Evolutionary conservation across 1,140 invertebrate species (phyloP), one percentile per base, ranked within the genome.

Genomic region (Apocrypta bakeri): DNA sequence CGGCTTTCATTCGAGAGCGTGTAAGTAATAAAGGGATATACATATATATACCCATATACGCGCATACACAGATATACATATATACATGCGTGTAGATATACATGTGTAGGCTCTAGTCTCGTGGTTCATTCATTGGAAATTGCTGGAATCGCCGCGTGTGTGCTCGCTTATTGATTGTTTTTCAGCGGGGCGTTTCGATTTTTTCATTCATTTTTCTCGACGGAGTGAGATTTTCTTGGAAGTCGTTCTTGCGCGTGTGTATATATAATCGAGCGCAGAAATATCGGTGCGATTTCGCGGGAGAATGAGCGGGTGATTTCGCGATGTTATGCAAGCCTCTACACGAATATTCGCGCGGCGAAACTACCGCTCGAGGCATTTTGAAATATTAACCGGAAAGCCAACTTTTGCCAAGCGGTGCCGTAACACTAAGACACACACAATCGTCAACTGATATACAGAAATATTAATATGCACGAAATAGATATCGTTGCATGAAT

Each of bases 1-100:
- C 48, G 21, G 2, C 48, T 56, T 56, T 56, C 48, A 56, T 56
- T 56, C 48, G 48, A 21, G 48, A 56, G 48, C 48, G 6, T 56
- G 48, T 56, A 56, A 3, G 48, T 17, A 56, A 56, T 56, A 56
- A 56, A n/a, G n/a, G 48, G 48, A 21, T 2, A 37, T 37, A 37
- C 33, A 56, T n/a, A 56, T 7, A 4, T 0, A 17, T 21, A 3
- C 48, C 7, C 40, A 4, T 0, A 17, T 21, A 3, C 48, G 40
- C 40, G 40, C 4, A 11, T 12, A 11, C 7, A 6, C 17, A 2
- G 17, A 6, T 21, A 17, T 17, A 17, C 12, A 4, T 56, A 66
- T 68, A 73, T 61, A 61, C 86, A 79, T 84, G 87, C 1, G 63
- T 64, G 25, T 64, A 64, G 4, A 12, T 48, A 48, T 64, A 25